phyloP scores from a whole-genome alignment of 2,888 invertebrate genomes.

The Chaetoderma sp. region DNA sequence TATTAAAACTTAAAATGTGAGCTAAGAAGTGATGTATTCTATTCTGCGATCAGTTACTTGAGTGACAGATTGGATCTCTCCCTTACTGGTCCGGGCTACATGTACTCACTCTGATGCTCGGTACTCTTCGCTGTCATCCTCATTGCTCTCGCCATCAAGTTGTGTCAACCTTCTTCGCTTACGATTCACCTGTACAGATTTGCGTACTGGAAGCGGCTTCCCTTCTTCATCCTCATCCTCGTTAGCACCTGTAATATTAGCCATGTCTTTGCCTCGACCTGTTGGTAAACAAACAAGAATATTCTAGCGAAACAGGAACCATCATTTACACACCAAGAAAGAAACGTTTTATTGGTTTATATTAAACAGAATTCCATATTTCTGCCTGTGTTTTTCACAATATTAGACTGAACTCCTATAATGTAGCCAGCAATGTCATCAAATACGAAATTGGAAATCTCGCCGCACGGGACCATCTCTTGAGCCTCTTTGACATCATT shows the following conservation, averaged over 20 bases:
- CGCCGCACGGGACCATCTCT: too few relatives aligned
- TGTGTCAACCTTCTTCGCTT: conserved; percentile 49
- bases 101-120: conserved; percentile 80
- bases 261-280: conserved; percentile 90
- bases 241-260: conserved; percentile 76
- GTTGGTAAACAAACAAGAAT: conserved; percentile 71
- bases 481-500: too few relatives aligned
- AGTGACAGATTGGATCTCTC: too few relatives aligned
- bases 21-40: not conserved
- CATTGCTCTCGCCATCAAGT: conserved; percentile 77
- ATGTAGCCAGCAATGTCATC: too few relatives aligned
- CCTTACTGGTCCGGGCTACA: not conserved
- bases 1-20: not conserved
- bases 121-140: conserved; percentile 86
- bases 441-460: too few relatives aligned
- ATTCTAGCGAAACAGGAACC: not conserved
- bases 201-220: conserved; percentile 84
- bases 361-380: too few relatives aligned
- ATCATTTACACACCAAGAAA: too few relatives aligned
- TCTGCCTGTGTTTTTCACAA: too few relatives aligned
- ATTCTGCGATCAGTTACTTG: too few relatives aligned
- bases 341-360: too few relatives aligned
- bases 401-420: too few relatives aligned
- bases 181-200: conserved; percentile 69
- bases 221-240: conserved; percentile 72